A percentile compares a stretch with the other conserved stretches of the same genome.
These are phyloP conservation scores for Odobenus rosmarus DNA, from an alignment of 2,113 vertebrate genomes.

Conservation along the genomic window DNA sequence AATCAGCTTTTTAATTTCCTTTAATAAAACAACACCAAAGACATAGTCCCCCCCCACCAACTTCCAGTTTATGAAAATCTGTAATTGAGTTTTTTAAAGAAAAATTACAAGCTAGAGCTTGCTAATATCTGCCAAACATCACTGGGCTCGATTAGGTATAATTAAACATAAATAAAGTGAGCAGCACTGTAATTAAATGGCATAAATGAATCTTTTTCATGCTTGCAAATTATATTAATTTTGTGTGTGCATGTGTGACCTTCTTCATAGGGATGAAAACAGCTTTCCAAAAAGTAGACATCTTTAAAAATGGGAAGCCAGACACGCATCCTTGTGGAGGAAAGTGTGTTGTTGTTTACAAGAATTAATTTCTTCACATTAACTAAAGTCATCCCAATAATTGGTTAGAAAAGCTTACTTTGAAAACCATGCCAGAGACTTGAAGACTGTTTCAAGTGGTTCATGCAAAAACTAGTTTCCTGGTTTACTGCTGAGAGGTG, in stretches of 20 bases:
- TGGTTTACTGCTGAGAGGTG: conserved; percentile 69
- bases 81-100: conserved; percentile 31
- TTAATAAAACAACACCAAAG: conserved; percentile 50
- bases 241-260: not conserved
- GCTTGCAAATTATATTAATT: conserved; percentile 47
- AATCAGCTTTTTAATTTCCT: conserved; percentile 63
- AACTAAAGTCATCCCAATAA: conserved; percentile 73
- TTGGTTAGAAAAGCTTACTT: conserved; percentile 77
- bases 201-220: conserved; percentile 56
- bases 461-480: conserved; percentile 77
- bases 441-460: conserved; percentile 73
- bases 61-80: conserved; percentile 29
- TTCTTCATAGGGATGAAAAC: conserved; percentile 17
- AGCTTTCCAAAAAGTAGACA: conserved; percentile 9
- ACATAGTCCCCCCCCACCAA: not conserved
- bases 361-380: conserved; percentile 58
- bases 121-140: conserved; percentile 45
- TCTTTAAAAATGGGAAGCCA: not conserved
- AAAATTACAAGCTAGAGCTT: conserved; percentile 65
- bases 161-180: conserved; percentile 67
- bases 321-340: not conserved
- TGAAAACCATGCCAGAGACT: conserved; percentile 75
- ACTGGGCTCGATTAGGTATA: conserved; percentile 1
- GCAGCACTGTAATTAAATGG: conserved; percentile 56
- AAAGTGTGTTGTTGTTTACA: conserved; percentile 50